Conservation (phyloP, 2,113 vertebrate genomes). For the Brachionichthys hirsutus region DNA sequence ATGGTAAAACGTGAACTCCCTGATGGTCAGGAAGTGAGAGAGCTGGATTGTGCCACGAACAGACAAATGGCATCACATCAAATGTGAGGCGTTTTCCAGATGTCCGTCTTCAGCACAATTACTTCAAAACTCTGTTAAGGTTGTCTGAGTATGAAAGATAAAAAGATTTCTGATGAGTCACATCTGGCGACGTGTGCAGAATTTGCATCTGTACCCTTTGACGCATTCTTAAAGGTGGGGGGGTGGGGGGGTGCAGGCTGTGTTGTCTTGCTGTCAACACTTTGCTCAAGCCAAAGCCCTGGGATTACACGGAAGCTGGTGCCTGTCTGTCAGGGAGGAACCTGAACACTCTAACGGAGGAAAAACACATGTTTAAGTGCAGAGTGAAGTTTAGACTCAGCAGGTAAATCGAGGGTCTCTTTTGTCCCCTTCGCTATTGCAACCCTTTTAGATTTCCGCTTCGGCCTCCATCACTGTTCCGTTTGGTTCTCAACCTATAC, state of each 20-base stretch:
- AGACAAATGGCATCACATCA: not conserved
- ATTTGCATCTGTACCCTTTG: conserved; percentile 59
- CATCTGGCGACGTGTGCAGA: conserved; percentile 16
- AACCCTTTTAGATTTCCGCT: no score
- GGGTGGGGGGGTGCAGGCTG: conserved; percentile 34
- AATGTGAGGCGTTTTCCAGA: not conserved
- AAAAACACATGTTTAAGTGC: not conserved
- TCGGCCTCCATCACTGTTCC: no score
- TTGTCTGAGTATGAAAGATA: not conserved
- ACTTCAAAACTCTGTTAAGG: no score
- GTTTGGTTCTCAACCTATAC: no score
- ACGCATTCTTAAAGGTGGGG: conserved; percentile 46
- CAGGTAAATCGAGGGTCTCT: not conserved
- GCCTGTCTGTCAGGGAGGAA: conserved; percentile 49
- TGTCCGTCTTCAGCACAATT: not conserved
- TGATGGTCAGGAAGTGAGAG: not conserved
- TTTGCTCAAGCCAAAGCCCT: conserved; percentile 31
- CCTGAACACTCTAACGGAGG: not conserved
- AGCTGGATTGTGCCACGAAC: not conserved
- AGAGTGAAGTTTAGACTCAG: conserved; percentile 3
- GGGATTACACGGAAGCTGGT: conserved; percentile 54
- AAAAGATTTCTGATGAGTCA: not conserved
- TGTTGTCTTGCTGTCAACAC: conserved; percentile 65
- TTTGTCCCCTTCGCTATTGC: not conserved
- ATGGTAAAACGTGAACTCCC: not conserved